phyloP scores from a whole-genome alignment of 2,888 invertebrate species.

The Eurytoma adleriae region DNA sequence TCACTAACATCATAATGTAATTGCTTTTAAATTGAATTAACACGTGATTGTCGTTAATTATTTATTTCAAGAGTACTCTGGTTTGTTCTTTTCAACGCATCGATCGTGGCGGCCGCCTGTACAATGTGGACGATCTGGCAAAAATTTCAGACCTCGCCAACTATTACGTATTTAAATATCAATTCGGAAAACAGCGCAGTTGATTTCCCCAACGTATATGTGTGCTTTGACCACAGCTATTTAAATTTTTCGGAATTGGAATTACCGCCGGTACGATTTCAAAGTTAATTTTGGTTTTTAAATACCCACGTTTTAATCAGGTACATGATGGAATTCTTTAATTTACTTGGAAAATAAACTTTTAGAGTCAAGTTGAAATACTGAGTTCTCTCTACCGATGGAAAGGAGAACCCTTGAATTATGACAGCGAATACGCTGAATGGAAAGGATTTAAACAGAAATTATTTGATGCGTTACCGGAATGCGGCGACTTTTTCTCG shows the following conservation, averaged over 20 bases:
- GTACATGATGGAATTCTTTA: background rate
- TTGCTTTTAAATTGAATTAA: too few species aligned
- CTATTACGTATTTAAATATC: conserved; percentile 84
- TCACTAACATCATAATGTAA: too few species aligned
- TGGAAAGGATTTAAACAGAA: background rate
- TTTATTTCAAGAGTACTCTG: conserved; percentile 82
- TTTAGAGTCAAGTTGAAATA: conserved; percentile 12
- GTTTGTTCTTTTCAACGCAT: conserved; percentile 85
- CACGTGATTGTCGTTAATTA: background rate
- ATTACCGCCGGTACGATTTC: conserved; percentile 19
- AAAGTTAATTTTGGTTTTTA: background rate
- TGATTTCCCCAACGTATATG: conserved; percentile 61
- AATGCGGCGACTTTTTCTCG: conserved; percentile 48
- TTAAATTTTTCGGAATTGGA: conserved; percentile 25
- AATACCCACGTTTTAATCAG: background rate
- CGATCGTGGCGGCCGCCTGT: conserved; percentile 84
- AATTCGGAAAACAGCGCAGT: conserved; percentile 43
- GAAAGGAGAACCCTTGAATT: background rate
- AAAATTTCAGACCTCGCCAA: conserved; percentile 90
- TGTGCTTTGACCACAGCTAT: conserved; percentile 60
- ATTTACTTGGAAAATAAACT: background rate
- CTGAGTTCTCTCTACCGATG: background rate
- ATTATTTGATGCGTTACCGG: background rate
- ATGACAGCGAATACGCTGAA: background rate
- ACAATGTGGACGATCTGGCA: conserved; percentile 89